Conservation (phyloP, 1,140 invertebrate genomes). For the Sitophilus oryzae region DNA sequence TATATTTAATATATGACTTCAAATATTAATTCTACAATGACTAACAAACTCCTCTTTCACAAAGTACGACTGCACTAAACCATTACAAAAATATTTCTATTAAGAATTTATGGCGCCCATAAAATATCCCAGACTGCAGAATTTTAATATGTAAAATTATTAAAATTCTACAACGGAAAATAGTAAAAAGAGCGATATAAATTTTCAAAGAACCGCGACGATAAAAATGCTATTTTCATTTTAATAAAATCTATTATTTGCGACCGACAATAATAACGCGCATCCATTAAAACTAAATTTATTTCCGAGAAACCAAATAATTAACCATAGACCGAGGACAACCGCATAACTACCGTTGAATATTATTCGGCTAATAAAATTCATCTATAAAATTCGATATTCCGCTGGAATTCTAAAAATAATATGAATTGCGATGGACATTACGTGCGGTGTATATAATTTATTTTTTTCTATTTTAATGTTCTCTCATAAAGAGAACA, state of each 20-base stretch:
- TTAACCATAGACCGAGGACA: neutral
- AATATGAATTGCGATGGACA: neutral
- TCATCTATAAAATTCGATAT: neutral
- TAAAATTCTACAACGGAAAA: no score
- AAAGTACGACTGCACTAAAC: no score
- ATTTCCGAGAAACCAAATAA: neutral
- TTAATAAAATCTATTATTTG: neutral
- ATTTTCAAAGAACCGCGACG: no score
- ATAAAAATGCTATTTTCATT: neutral
- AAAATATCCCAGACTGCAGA: no score
- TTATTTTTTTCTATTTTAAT: neutral
- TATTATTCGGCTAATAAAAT: neutral
- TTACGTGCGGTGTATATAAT: neutral
- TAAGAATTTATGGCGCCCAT: no score
- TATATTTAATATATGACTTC: no score
- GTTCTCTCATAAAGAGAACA: neutral
- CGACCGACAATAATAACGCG: neutral
- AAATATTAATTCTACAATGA: no score
- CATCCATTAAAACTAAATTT: neutral
- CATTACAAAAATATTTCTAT: no score
- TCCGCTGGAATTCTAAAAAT: no score
- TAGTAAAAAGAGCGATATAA: no score
- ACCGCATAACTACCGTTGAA: neutral
- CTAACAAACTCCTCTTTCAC: no score
- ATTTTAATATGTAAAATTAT: no score